Evolutionary conservation across 2,113 vertebrate genomes (phyloP), one percentile per base, ranked within the genome.

Genomic region (Lasiurus borealis): DNA sequence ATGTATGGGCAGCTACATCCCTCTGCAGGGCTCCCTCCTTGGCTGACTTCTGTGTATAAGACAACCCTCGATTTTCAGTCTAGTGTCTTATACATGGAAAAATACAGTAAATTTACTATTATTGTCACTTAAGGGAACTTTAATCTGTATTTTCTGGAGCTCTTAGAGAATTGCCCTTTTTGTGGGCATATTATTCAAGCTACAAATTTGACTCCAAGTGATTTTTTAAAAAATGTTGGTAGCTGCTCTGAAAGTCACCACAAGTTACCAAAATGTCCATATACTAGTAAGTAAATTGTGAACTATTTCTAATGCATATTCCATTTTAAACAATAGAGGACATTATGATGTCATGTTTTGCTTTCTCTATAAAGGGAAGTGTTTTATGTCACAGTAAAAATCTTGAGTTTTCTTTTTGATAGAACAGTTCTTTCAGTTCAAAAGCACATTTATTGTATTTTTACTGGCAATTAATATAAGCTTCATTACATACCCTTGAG

Each of bases 301-400:
- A 85, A 62, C 2, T 46, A 13, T 96, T 92, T 92, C 50, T 82
- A 50, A 75, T 52, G 85, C 62, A 95, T 80, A 57, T 19, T 12
- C 57, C 29, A 52, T 66, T 95, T 85, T 83, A 78, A 97, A 92
- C 97, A 95, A 85, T 94, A 97, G 96, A 88, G 95, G 97, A 96
- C 96, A 90, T 85, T 95, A 78, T 68, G n/a, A 91, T 93, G 92
- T 92, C 95, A 93, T 16, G 18, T 84, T 97, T 89, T 69, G 13
- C 5, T 78, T 93, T 92, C 59, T 66, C 64, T 34, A 1, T 0
- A 5, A 76, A 50, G 11, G 8, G 0, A 8, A 62, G 8, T 40
- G 29, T 77, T 95, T 91, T 69, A n/a, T 36, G 95, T 88, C n/a
- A 27, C 68, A 46, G 34, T 44, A 12, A 80, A 95, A 84, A 54